Evolutionary conservation across 2,797 vertebrate genomes (phyloP).

Genomic region (Myotis vivesi): DNA sequence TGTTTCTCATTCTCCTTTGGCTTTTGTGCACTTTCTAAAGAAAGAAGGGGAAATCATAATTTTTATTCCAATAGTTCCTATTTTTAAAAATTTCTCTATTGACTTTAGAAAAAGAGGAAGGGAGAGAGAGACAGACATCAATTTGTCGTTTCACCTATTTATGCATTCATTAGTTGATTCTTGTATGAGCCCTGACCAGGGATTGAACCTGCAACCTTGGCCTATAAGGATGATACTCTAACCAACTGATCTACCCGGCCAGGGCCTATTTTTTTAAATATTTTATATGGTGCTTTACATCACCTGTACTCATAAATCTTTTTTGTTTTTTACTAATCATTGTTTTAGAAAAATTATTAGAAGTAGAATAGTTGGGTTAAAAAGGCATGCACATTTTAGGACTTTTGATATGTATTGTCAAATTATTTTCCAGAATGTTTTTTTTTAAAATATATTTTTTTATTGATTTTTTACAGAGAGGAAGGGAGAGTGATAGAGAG

Average conservation of each 20-base stretch:
- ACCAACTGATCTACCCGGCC: no score
- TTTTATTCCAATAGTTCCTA: neutral
- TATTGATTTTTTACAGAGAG: no score
- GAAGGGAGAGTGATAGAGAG: no score
- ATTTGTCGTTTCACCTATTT: no score
- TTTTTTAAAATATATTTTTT: no score
- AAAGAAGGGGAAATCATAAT: neutral
- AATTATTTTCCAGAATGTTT: neutral
- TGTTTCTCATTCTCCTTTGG: neutral
- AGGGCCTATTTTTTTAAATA: neutral
- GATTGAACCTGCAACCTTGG: no score
- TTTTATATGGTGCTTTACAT: neutral
- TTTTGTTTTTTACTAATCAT: neutral
- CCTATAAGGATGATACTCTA: no score
- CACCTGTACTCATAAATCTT: neutral
- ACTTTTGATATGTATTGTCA: neutral
- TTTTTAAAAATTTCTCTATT: no score
- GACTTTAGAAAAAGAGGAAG: no score
- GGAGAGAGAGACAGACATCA: no score
- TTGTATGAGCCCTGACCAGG: no score
- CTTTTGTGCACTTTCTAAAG: neutral
- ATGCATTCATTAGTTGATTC: no score
- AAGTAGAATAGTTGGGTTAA: neutral
- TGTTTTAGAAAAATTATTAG: neutral
- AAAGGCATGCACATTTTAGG: neutral